These are phyloP conservation scores for Apeira syringaria DNA, from an alignment of 2,888 invertebrate species.

Conservation along the genomic window DNA sequence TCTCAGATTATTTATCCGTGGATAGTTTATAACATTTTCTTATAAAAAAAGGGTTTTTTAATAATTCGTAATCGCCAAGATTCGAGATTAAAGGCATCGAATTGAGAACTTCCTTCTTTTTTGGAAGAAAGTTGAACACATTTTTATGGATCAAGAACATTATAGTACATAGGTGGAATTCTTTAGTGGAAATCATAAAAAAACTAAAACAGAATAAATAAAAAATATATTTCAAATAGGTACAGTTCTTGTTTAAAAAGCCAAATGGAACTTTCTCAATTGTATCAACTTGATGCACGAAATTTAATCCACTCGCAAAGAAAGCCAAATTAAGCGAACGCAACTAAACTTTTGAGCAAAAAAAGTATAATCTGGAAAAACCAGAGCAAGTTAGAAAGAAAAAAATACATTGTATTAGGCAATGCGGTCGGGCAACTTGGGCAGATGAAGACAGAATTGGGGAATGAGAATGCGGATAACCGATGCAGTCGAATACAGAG, in stretches of 20 bases:
- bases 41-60: too few species aligned
- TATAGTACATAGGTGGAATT: too few species aligned
- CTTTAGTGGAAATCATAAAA: too few species aligned
- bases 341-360: conserved; percentile 39
- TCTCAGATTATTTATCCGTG: too few species aligned
- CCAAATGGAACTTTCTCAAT: conserved; percentile 25
- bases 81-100: too few species aligned
- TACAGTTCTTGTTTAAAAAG: conserved; percentile 22
- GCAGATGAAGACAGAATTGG: conserved; percentile 56
- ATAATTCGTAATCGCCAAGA: too few species aligned
- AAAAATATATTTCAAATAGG: conserved; percentile 28
- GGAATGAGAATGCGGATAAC: conserved; percentile 42
- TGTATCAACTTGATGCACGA: conserved; percentile 31
- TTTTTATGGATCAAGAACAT: too few species aligned
- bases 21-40: too few species aligned
- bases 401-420: conserved; percentile 60
- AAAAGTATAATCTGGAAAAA: conserved; percentile 38
- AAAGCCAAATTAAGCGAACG: conserved; percentile 38
- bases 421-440: conserved; percentile 49
- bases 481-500: conserved; percentile 21
- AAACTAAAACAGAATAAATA: too few species aligned
- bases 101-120: too few species aligned
- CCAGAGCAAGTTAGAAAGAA: conserved; percentile 42
- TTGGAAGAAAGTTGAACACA: too few species aligned
- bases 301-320: conserved; percentile 39